Evolutionary conservation across 2,797 vertebrate species (phyloP).

Genomic region (Myripristis murdjan): DNA sequence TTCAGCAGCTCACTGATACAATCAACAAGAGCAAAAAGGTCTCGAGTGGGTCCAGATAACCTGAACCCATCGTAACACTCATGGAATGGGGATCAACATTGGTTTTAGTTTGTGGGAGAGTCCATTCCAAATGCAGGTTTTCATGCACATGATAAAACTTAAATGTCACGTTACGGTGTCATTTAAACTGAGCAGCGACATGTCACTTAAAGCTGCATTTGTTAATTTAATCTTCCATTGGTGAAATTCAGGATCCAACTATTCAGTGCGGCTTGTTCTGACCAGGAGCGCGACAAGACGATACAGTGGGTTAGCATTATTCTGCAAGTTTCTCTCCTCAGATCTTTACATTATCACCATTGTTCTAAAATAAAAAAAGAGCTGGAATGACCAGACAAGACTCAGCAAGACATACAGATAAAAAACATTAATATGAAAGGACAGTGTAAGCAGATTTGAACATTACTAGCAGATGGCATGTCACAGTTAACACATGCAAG

Average conservation of each 20-base stretch:
- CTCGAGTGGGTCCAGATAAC: conserved; percentile 25
- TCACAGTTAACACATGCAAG: conserved; percentile 41
- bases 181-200: conserved; percentile 77
- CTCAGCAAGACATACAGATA: conserved; percentile 54
- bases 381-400: conserved; percentile 60
- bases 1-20: conserved; percentile 65
- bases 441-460: conserved; percentile 49
- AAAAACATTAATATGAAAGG: conserved; percentile 40
- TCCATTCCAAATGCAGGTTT: conserved; percentile 31
- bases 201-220: conserved; percentile 57
- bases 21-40: conserved; percentile 17
- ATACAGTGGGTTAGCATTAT: conserved; percentile 23
- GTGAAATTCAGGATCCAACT: conserved; percentile 28
- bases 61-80: conserved; percentile 19
- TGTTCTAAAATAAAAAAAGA: conserved; percentile 55
- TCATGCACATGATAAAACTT: conserved; percentile 58
- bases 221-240: not conserved
- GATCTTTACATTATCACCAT: conserved; percentile 36
- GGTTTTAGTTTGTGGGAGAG: conserved; percentile 1
- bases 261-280: conserved; percentile 27
- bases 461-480: conserved; percentile 40
- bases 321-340: conserved; percentile 39
- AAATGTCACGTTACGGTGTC: conserved; percentile 64
- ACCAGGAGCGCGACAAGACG: conserved; percentile 31
- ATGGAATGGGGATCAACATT: conserved; percentile 22